Evolutionary conservation across 2,113 vertebrate genomes (phyloP).

Genomic region (Malurus melanocephalus): DNA sequence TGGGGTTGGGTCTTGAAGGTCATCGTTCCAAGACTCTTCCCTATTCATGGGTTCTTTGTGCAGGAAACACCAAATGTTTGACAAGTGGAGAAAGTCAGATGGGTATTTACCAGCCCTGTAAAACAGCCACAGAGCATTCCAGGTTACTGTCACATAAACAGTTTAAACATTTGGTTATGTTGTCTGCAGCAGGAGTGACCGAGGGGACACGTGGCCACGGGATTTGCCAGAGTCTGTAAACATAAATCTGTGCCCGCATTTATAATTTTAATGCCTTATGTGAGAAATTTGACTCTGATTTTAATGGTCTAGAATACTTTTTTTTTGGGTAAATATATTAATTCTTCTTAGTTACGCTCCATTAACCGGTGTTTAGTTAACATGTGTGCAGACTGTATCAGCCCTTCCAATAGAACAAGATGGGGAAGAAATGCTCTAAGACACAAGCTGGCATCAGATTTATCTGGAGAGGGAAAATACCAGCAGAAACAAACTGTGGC

Average conservation of each 20-base stretch:
- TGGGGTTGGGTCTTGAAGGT: not conserved
- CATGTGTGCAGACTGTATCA: not conserved
- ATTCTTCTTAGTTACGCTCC: not conserved
- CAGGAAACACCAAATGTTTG: not conserved
- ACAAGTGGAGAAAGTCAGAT: not conserved
- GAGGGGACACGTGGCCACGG: not conserved
- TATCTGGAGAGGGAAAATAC: not conserved
- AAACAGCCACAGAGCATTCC: not conserved
- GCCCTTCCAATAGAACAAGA: not conserved
- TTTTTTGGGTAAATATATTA: not conserved
- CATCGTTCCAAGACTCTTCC: not conserved
- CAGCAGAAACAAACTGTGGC: not conserved
- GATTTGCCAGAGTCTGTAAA: not conserved
- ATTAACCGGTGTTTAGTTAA: conserved; percentile 31
- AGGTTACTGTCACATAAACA: not conserved
- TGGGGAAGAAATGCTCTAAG: not conserved
- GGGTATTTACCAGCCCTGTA: not conserved
- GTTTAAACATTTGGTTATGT: not conserved
- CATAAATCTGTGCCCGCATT: not conserved
- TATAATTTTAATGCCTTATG: not conserved
- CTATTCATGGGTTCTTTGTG: not conserved
- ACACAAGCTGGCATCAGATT: not conserved
- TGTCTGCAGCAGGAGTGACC: not conserved
- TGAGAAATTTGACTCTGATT: not conserved
- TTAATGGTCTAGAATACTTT: not conserved